Base-by-base conservation (phyloP, 2,888 invertebrate species). In the Zygothrica quintamaculata region DNA sequence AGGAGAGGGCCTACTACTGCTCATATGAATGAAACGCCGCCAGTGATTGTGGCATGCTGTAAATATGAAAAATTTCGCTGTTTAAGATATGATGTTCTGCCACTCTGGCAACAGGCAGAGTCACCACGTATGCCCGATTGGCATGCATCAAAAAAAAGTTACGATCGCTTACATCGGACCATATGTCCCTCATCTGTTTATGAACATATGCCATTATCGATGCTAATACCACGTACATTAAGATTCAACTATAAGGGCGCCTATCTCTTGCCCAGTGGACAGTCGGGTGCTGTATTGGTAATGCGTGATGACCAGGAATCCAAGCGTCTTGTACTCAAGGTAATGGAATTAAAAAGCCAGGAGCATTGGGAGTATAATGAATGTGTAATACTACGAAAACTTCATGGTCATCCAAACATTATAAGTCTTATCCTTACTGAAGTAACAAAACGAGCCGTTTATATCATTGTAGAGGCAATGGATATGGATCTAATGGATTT, bases 381-480 rank as follows among this genome's bases (percentile, higher is more conserved):
- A 1, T 26, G 25, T 1, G 16, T 15, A 3, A 36, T 29, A 0
- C 9, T 44, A 1, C 33, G n/a, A 7, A 26, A 36, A 15, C 12
- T 34, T 0, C 42, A 43, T 22, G 42, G 42, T 8, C 52, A 52
- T 52, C 34, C 52, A 1, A n/a, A 43, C 0, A 53, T 53, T 3
- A 36, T 43, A 2, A 11, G 29, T 1, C 7, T 53, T 1, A 9
- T 53, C 1, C 1, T 16, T 0, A 36, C 53, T 0, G 34, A 43
- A 6, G 36, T 18, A 0, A 29, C 36, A 7, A 1, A 1, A 2
- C 15, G 36, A 0, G 43, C 53, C 5, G 12, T 53, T 0, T 43
- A 43, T 1, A 36, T 44, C 1, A 25, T 53, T 12, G 36, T 36
- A 0, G 53, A 53, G 36, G 53, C 34, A 1, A 53, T 53, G 53